Evolutionary conservation across 2,797 vertebrate species (phyloP), one percentile per base, ranked within the genome.

Genomic region (Lutjanus campechanus): DNA sequence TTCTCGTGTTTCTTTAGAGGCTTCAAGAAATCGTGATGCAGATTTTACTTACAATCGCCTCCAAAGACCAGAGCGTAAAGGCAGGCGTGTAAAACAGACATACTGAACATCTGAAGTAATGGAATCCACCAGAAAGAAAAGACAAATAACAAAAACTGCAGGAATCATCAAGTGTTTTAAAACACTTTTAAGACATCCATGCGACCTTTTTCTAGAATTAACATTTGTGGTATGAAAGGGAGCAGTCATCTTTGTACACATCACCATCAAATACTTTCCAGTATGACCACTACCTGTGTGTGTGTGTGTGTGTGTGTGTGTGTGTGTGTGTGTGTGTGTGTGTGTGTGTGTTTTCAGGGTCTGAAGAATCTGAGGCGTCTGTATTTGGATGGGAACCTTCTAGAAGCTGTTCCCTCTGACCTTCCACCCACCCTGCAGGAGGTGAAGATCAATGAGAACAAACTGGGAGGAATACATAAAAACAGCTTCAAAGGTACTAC

Each of bases 381-480:
- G 75, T 98, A 99, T 91, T 82, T 99, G 95, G 98, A 99, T 53
- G 97, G 96, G 91, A 99, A 99, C 83, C 93, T 96, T 82, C 93
- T 99, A 44, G 93, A 93, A 12, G 81, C 85, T 0, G 92, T 98
- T 77, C 98, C 98, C 44, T 71, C 92, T 71, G 91, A 92, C 81
- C 90, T 99, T 58, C 97, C 98, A 41, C 74, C 95, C n/a, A 93
- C 96, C 46, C 90, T 99, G 76, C 97, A 98, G 90, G 98, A 99
- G 93, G 95, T 99, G 76, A 99, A 98, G 95, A 93, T 99, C 93
- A 99, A 94, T 29, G 98, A 99, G 85, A 99, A 99, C 91, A 93
- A 89, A 62, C 94, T 99, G 65, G 94, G 93, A 77, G 69, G 83
- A 60, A 91, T 99, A 0, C 89, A 96, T 3, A 91, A 96, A 83